Percentiles rank a stretch among this genome's conserved stretches.
phyloP scores from a whole-genome alignment of 2,797 vertebrate genomes.

The Odontamblyopus rebecca region DNA sequence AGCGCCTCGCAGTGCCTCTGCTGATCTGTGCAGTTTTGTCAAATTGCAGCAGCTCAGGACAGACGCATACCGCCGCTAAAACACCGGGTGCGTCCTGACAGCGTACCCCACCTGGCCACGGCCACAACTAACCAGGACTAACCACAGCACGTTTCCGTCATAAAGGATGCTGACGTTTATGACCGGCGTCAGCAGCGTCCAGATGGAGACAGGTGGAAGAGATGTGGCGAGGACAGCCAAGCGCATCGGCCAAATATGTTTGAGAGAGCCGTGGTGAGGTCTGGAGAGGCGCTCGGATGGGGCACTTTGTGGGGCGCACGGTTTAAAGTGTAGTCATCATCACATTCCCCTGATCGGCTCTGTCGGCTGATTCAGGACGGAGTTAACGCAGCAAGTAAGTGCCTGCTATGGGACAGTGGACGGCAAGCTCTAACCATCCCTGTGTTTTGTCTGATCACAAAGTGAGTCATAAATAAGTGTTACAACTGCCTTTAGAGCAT shows the following conservation, averaged over 20 bases:
- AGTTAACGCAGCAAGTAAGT: constrained; percentile 41
- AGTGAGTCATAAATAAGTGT: background rate
- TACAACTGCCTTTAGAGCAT: background rate
- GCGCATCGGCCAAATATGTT: constrained; percentile 27
- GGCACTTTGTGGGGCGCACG: constrained; percentile 10
- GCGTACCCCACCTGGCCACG: background rate
- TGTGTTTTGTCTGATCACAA: background rate
- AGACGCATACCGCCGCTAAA: background rate
- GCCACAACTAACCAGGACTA: background rate
- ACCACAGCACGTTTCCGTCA: background rate
- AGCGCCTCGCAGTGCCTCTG: constrained; percentile 34
- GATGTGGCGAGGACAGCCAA: background rate
- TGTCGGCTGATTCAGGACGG: constrained; percentile 15
- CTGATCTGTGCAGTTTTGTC: constrained; percentile 50
- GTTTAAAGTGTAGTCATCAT: constrained; percentile 4
- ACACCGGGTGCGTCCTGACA: background rate
- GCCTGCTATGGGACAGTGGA: background rate
- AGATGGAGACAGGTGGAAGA: constrained; percentile 26
- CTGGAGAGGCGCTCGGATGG: constrained; percentile 21
- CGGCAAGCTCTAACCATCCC: too few species aligned
- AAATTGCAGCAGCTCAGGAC: constrained; percentile 29
- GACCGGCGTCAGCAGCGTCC: constrained; percentile 2
- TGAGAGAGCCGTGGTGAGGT: constrained; percentile 37
- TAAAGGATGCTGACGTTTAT: background rate
- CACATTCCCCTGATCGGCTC: constrained; percentile 15